phyloP scores from a whole-genome alignment of 2,797 vertebrate genomes.

The Oreochromis grahami region DNA sequence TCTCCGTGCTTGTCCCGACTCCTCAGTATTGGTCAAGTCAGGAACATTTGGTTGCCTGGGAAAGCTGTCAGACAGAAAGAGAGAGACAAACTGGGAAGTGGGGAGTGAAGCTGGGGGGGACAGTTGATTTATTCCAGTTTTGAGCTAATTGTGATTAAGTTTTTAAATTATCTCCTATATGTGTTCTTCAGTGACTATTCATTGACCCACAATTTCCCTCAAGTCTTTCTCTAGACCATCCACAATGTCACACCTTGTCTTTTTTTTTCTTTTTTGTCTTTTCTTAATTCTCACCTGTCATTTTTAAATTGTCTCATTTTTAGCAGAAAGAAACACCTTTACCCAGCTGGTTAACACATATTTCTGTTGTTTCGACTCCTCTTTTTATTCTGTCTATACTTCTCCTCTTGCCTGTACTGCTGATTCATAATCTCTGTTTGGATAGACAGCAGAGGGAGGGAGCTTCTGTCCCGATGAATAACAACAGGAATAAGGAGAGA shows the following conservation, averaged over 20 bases:
- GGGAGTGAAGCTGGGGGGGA: background rate
- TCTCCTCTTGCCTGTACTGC: background rate
- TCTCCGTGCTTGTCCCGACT: constrained; percentile 17
- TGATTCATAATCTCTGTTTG: constrained; percentile 56
- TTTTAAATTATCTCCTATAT: background rate
- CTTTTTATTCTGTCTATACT: background rate
- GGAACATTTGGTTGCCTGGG: constrained; percentile 37
- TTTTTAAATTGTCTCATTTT: background rate
- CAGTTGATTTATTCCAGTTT: background rate
- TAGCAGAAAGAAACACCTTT: background rate
- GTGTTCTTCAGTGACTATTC: background rate
- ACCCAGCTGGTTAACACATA: constrained; percentile 11
- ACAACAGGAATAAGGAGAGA: constrained; percentile 27
- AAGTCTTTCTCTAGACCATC: background rate
- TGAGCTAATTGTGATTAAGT: background rate
- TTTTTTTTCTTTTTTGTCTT: background rate
- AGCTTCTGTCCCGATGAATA: constrained; percentile 59
- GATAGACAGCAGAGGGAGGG: constrained; percentile 45
- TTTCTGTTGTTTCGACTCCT: constrained; percentile 3
- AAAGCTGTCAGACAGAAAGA: constrained; percentile 15
- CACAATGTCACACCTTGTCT: background rate
- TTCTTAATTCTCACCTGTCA: background rate
- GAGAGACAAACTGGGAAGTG: background rate
- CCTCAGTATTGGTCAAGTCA: constrained; percentile 21
- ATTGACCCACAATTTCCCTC: background rate